A percentile compares a stretch with the other conserved stretches of the same genome.
Conservation (phyloP, 2,888 invertebrate genomes). For the Rotaria macrura region DNA sequence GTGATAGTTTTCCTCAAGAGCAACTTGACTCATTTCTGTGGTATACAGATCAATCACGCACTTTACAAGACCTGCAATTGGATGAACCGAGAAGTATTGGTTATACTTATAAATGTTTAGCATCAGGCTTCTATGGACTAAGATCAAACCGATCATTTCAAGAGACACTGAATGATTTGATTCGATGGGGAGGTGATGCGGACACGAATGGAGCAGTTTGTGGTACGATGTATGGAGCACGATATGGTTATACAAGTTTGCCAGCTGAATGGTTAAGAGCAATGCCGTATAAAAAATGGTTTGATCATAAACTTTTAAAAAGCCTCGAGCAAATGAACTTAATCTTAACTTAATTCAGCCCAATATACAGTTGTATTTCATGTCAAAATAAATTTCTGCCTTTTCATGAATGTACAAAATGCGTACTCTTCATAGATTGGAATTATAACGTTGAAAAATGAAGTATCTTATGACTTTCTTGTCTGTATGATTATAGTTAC, state of each 20-base stretch:
- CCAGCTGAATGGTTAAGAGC: not conserved
- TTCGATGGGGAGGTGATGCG: slow-evolving; percentile 10
- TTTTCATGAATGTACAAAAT: not conserved
- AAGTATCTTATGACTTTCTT: no score
- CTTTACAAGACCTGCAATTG: slow-evolving; percentile 40
- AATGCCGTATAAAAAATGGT: slow-evolving; percentile 8
- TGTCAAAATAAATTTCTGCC: not conserved
- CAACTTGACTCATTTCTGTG: not conserved
- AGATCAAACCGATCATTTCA: slow-evolving; percentile 31
- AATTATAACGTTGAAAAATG: not conserved
- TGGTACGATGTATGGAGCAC: not conserved
- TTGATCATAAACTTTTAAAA: not conserved
- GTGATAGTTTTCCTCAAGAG: not conserved
- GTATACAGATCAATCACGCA: not conserved
- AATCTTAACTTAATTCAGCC: not conserved
- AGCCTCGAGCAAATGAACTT: not conserved
- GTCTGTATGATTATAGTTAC: no score
- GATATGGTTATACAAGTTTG: not conserved
- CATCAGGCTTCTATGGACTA: slow-evolving; percentile 45
- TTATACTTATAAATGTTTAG: slow-evolving; percentile 44
- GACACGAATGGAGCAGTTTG: slow-evolving; percentile 9
- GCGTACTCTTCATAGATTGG: not conserved
- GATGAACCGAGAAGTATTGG: slow-evolving; percentile 39
- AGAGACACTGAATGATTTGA: not conserved
- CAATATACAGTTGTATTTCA: not conserved